Conservation (phyloP, 2,113 vertebrate genomes). For the Tachycineta bicolor region DNA sequence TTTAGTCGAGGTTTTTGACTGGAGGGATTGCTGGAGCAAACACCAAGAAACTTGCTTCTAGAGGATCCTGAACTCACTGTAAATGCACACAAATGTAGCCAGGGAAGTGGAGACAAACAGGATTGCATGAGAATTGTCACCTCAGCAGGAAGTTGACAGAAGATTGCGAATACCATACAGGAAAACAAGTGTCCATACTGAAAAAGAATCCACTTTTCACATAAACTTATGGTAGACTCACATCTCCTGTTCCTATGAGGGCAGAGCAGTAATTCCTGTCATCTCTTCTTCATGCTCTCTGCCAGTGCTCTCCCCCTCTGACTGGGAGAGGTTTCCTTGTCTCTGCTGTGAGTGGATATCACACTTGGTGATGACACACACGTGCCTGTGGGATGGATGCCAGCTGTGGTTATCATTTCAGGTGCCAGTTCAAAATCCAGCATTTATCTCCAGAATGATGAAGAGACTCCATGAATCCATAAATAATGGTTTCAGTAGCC, state of each 20-base stretch:
- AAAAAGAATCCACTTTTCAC: neutral
- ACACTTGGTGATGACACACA: neutral
- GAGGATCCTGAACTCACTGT: neutral
- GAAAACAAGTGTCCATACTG: neutral
- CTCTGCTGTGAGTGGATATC: neutral
- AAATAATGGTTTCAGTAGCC: neutral
- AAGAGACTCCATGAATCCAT: neutral
- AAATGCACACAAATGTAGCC: neutral
- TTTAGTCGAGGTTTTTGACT: neutral
- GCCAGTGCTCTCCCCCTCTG: neutral
- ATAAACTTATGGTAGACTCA: neutral
- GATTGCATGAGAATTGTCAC: neutral
- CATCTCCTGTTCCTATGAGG: neutral
- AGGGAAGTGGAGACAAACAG: neutral
- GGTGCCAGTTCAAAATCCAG: neutral
- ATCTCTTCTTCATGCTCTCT: neutral
- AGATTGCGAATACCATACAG: rapidly evolving
- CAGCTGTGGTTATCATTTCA: neutral
- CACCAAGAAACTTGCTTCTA: neutral
- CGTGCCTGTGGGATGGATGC: neutral
- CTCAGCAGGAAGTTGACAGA: neutral
- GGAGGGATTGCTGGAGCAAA: neutral
- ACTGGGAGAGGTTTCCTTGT: neutral
- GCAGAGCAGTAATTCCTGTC: neutral
- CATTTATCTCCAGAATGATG: neutral